Base-by-base conservation (phyloP, 1,140 invertebrate species). In the Thrips palmi region DNA sequence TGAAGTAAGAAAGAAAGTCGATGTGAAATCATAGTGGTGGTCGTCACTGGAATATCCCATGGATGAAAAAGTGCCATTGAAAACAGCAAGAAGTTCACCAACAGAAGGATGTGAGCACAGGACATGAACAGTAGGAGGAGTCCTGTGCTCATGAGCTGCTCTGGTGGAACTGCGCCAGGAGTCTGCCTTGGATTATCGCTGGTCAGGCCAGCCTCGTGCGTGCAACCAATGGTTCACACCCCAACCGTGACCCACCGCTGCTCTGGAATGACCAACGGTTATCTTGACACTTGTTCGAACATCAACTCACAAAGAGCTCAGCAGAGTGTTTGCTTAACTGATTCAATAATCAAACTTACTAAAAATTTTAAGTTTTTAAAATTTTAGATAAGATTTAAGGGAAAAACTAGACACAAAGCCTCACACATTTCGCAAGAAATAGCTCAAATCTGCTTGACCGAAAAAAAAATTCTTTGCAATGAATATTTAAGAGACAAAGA, bases 251-350 rank as follows among this genome's bases (percentile, higher is more conserved):
- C 32, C 45, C 40, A 47, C 43, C 35, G 43, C 45, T 47, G 45
- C 45, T 47, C 45, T 45, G 45, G 43, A 47, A 47, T 44, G 39
- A 41, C 33, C 39, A 46, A 43, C 32, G 24, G 33, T 42, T 31
- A 30, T 30, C 21, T 22, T 37, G 25, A 30, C 31, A 33, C 12
- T 24, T 37, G 25, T 12, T 11, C 7, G 21, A 33, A 32, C 33
- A 39, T 38, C 27, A 27, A 32, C 10, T 20, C 36, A 36, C 28
- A 33, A n/a, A 15, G 11, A 20, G 15, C 21, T 40, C 15, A 11
- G 23, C 18, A 15, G 40, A 58, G 52, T 52, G 52, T 64, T 63
- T 70, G n/a, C n/a, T n/a, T n/a, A n/a, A n/a, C n/a, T n/a, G n/a
- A n/a, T n/a, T n/a, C n/a, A n/a, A n/a, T n/a, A n/a, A n/a, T n/a